A percentile compares a stretch with the other conserved stretches of the same genome.
These are phyloP conservation scores for Amphiprion ocellaris DNA, from an alignment of 2,113 vertebrate species.

Conservation along the genomic window DNA sequence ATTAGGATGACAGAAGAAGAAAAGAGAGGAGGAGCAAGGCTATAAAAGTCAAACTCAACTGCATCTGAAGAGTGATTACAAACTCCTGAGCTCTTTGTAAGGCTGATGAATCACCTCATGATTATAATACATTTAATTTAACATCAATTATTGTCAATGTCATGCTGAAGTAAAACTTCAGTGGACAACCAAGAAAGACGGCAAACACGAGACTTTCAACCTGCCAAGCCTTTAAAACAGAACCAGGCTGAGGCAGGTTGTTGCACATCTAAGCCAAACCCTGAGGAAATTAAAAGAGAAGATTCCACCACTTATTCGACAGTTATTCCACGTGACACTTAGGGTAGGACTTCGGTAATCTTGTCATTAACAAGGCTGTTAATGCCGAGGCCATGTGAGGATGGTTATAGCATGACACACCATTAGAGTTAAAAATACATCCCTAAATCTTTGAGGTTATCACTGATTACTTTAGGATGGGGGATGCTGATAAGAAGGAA, in stretches of 20 bases:
- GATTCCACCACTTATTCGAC: slow-evolving; percentile 19
- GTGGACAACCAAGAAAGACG: neutral
- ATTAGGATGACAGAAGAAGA: slow-evolving; percentile 10
- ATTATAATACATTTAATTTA: neutral
- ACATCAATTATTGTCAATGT: neutral
- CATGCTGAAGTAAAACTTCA: slow-evolving; percentile 8
- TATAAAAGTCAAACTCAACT: slow-evolving; percentile 10
- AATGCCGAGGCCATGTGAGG: slow-evolving; percentile 38
- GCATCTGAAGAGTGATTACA: neutral
- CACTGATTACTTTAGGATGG: slow-evolving; percentile 41
- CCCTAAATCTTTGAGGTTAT: slow-evolving; percentile 62
- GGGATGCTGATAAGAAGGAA: slow-evolving; percentile 48
- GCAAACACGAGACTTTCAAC: neutral
- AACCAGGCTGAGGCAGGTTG: neutral
- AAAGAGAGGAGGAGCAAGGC: slow-evolving; percentile 1
- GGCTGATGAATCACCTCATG: neutral
- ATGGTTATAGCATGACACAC: slow-evolving; percentile 63
- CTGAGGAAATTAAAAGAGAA: slow-evolving; percentile 9
- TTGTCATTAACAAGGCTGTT: neutral
- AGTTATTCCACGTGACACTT: neutral
- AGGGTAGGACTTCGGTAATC: slow-evolving; percentile 11
- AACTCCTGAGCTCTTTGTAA: slow-evolving; percentile 17
- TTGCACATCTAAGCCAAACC: neutral
- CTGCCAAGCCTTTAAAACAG: slow-evolving; percentile 23
- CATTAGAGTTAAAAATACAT: slow-evolving; percentile 71